These are phyloP conservation scores for Cataglyphis hispanica DNA, from an alignment of 1,140 invertebrate species.

Conservation along the genomic window DNA sequence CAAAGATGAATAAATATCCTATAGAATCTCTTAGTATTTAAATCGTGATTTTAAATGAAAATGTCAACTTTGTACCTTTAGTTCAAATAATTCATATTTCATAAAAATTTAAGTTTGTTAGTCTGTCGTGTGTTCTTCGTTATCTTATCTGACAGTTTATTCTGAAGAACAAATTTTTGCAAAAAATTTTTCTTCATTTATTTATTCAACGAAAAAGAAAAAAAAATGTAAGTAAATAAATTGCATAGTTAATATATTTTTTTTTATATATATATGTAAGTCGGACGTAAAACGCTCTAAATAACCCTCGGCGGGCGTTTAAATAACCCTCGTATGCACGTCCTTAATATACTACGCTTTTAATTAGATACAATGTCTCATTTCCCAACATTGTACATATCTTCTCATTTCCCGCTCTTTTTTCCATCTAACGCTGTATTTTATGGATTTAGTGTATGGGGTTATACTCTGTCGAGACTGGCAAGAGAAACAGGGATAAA, in stretches of 20 bases:
- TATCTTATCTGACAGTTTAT: background rate
- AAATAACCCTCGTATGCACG: background rate
- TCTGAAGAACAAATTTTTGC: background rate
- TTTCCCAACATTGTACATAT: background rate
- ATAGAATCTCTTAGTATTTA: background rate
- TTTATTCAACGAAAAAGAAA: background rate
- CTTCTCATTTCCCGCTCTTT: background rate
- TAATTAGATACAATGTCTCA: slow-evolving; percentile 21
- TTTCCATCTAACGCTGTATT: slow-evolving; percentile 26
- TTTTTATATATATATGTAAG: no score
- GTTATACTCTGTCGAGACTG: slow-evolving; percentile 5
- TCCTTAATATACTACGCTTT: background rate
- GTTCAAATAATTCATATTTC: background rate
- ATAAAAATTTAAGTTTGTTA: background rate
- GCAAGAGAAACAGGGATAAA: slow-evolving; percentile 14
- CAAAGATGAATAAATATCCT: background rate
- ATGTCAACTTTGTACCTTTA: background rate
- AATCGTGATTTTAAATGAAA: background rate
- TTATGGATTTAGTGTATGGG: background rate
- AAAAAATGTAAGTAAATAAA: background rate
- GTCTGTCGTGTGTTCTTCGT: background rate
- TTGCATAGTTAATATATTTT: no score
- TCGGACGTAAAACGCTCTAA: no score
- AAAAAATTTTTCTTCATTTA: background rate
- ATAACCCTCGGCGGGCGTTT: no score